phyloP scores from a whole-genome alignment of 1,140 invertebrate genomes.

The Dinothrombium tinctorium region DNA sequence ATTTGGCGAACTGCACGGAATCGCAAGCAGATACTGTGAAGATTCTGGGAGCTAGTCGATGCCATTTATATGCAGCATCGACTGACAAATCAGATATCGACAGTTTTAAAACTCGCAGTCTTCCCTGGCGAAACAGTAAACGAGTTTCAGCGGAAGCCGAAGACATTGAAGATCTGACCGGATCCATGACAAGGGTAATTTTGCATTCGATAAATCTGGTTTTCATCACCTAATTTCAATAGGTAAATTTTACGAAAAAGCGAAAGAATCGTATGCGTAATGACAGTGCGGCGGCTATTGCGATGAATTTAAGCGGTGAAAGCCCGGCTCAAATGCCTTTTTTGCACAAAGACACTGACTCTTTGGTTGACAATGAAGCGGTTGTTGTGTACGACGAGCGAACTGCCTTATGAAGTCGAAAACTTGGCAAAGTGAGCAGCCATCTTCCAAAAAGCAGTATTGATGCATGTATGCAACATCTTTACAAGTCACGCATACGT shows the following conservation, averaged over 20 bases:
- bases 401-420: constrained; percentile 31
- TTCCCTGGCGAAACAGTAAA: constrained; percentile 1
- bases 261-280: constrained; percentile 33
- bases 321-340: background rate
- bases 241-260: constrained; percentile 19
- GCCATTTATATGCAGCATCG: background rate
- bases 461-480: too few species aligned
- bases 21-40: background rate
- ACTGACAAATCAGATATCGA: background rate
- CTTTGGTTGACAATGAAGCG: constrained; percentile 28
- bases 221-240: constrained; percentile 9
- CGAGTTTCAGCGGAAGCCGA: background rate
- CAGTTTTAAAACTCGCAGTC: background rate
- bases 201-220: background rate
- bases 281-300: constrained; percentile 45
- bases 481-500: too few species aligned
- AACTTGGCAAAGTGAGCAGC: too few species aligned
- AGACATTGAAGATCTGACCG: background rate
- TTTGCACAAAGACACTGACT: constrained; percentile 25
- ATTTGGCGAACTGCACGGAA: background rate
- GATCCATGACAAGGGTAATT: background rate
- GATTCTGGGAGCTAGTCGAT: background rate
- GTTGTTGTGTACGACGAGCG: constrained; percentile 46
- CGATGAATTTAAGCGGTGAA: constrained; percentile 31
- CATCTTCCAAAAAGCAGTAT: too few species aligned